phyloP scores from a whole-genome alignment of 2,113 vertebrate genomes.

The Caretta caretta region DNA sequence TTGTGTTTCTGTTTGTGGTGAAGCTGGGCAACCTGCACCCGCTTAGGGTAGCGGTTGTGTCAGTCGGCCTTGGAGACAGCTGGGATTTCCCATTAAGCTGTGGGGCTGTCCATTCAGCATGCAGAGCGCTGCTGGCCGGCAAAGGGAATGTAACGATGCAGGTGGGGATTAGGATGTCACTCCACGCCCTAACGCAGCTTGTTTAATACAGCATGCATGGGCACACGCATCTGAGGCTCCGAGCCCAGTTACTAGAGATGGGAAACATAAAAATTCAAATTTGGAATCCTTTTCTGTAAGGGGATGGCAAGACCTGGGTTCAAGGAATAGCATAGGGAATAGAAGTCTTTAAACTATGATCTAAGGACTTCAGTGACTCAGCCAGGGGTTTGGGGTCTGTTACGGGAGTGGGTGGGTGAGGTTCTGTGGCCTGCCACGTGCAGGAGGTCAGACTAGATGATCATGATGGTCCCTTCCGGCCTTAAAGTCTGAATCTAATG shows the following conservation, averaged over 20 bases:
- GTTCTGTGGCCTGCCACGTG: no score
- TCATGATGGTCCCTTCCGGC: no score
- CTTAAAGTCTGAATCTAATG: no score
- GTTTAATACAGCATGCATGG: background rate
- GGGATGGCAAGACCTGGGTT: background rate
- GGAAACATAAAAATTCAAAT: background rate
- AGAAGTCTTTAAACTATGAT: background rate
- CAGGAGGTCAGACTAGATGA: no score
- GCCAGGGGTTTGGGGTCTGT: no score
- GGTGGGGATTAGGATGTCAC: background rate
- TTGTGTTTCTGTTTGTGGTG: background rate
- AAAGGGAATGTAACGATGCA: background rate
- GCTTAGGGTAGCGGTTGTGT: background rate
- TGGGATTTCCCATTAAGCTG: background rate
- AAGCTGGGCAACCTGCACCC: background rate
- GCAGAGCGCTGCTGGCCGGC: background rate
- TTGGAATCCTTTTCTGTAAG: background rate
- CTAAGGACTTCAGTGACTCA: background rate
- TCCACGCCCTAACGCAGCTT: background rate
- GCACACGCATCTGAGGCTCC: background rate
- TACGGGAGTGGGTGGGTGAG: no score
- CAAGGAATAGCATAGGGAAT: background rate
- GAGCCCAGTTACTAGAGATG: background rate
- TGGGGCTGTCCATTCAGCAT: background rate
- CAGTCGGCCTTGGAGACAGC: background rate